Evolutionary conservation across 2,113 vertebrate species (phyloP), one percentile per base, ranked within the genome.

Genomic region (human (Homo sapiens)): DNA sequence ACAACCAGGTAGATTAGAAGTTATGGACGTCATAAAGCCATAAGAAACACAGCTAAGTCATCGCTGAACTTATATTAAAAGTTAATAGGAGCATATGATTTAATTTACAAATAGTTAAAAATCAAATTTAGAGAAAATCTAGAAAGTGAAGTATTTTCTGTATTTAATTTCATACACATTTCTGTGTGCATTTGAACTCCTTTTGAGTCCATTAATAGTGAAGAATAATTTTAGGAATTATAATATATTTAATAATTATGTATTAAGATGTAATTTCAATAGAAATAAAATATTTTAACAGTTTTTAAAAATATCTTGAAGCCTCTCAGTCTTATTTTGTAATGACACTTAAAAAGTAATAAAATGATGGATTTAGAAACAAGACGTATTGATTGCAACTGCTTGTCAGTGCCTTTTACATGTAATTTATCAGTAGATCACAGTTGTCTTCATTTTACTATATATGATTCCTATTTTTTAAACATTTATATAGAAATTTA

Each of bases 71-170:
- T 75, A 23, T 57, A 30, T 25, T 87, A 23, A 48, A 94, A 94
- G 73, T 94, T 68, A 96, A n/a, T 70, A 84, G 13, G 59, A 86
- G 38, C 91, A 72, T 91, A 32, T 70, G 17, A 72, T 38, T 85
- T 91, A 57, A 93, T 83, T 93, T 95, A 66, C 25, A 88, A 85
- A 90, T 82, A 96, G 32, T 59, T 90, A 84, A 93, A 91, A 83
- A 48, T 45, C 22, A 79, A 76, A 48, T 70, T 82, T 50, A 70
- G 18, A 23, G 79, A 85, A 86, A 72, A 72, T 94, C 14, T 70
- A 57, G 23, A 81, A 91, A 83, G 8, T 25, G 55, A 88, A 8
- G 3, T 87, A 78, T 79, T 95, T 79, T 94, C 78, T 89, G 59
- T 48, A 27, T 80, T 22, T 93, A 43, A 83, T 92, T 96, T 94